Percentiles rank a stretch among this genome's conserved stretches.
These are phyloP conservation scores for Trididemnum nubilum DNA, from an alignment of 23 tunicate species.

Conservation along the genomic window DNA sequence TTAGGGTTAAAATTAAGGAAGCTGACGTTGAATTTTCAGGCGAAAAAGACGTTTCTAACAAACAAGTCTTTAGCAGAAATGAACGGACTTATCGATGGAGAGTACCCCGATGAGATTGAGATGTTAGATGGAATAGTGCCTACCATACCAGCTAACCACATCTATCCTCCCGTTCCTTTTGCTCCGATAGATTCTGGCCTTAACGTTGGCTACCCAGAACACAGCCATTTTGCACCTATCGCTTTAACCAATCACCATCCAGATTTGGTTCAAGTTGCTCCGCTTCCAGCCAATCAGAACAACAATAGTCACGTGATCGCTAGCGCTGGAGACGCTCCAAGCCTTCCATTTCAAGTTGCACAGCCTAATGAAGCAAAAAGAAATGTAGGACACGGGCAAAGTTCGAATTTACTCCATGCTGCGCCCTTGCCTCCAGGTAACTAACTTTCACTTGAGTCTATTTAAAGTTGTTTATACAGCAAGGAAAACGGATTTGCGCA, in stretches of 20 bases:
- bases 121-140: constrained; percentile 59
- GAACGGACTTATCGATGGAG: constrained; percentile 49
- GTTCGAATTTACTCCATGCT: not conserved
- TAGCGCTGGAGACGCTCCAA: not conserved
- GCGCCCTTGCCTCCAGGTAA: constrained; percentile 23
- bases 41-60: too few relatives aligned
- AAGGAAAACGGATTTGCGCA: too few relatives aligned
- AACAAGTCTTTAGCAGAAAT: constrained; percentile 37
- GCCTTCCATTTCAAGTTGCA: not conserved
- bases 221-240: constrained; percentile 48
- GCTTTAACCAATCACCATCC: constrained; percentile 21
- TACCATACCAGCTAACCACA: constrained; percentile 24
- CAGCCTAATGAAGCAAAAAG: not conserved
- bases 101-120: constrained; percentile 47
- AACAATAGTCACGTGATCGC: constrained; percentile 31
- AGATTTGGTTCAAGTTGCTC: not conserved
- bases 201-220: constrained; percentile 43
- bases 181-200: constrained; percentile 36
- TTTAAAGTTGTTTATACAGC: not conserved
- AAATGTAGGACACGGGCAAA: not conserved
- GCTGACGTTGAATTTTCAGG: too few relatives aligned
- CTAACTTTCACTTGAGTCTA: not conserved
- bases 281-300: constrained; percentile 22
- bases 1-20: too few relatives aligned
- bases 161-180: constrained; percentile 27